Evolutionary conservation across 2,888 invertebrate genomes (phyloP), one percentile per base, ranked within the genome.

Genomic region (Lycophotia porphyrea): DNA sequence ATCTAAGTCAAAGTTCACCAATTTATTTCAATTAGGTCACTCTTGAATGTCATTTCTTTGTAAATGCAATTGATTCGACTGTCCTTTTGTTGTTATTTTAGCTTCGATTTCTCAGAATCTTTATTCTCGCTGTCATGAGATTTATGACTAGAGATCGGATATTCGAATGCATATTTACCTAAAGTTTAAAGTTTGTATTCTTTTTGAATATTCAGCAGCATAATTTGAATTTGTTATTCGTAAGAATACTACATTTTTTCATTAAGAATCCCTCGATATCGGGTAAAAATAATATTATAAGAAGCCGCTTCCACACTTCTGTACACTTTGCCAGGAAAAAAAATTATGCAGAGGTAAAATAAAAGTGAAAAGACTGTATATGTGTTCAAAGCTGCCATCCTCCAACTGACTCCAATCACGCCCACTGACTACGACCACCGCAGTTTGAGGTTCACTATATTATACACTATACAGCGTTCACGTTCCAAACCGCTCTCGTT

Each of bases 401-500:
- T 34, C 31, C 13, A 13, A 18, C 31, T 52, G 31, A 7, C 27
- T 64, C 18, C 49, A 44, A 63, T 44, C 18, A 24, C 31, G 7
- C 36, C 18, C 21, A 24, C 13, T 34, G 11, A 39, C 21, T 39
- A 13, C n/a, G 39, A n/a, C 31, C 49, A 47, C 47, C 11, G 9
- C 31, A n/a, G 27, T 36, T 34, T 47, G n/a, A 21, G 44, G 24
- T 34, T 60, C 68, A 49, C 34, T 52, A 79, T 21, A 44, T 21
- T 21, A 58, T 21, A 21, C 58, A 58, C 9, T 31, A 34, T 31
- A 31, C 31, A 31, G 44, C 42, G 44, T 65, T 70, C 42, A 52
- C 61, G 42, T 60, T 47, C 47, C 47, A 24, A 81, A 42, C 64
- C 52, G 52, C 68, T 82, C 60, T 39, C 70, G 42, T 76, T 66